A percentile compares a stretch with the other conserved stretches of the same genome.
phyloP scores from a whole-genome alignment of 2,797 vertebrate species.

The Sebastes diaconus region DNA sequence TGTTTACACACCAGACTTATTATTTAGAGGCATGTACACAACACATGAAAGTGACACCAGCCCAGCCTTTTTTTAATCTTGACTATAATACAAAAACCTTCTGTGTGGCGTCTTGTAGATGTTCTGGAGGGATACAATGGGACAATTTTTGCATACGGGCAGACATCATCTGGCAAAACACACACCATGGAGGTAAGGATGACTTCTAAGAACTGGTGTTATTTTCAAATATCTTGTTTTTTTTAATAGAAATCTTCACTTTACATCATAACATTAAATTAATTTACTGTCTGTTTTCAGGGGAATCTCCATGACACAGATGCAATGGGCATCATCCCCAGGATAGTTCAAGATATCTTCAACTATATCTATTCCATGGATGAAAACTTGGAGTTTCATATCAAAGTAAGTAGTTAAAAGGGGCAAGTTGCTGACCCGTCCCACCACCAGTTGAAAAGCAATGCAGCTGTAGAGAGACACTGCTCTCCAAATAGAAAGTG shows the following conservation, averaged over 20 bases:
- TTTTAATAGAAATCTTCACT: neutral
- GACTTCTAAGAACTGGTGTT: fast-evolving
- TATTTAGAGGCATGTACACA: neutral
- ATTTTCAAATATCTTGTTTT: neutral
- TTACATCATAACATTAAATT: neutral
- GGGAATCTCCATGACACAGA: slow-evolving; percentile 96
- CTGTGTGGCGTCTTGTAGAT: slow-evolving; percentile 79
- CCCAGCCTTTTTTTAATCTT: neutral
- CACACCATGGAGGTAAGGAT: slow-evolving; percentile 97
- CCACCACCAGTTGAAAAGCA: neutral
- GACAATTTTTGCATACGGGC: slow-evolving; percentile 99
- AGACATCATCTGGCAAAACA: slow-evolving; percentile 98
- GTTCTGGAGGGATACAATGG: slow-evolving; percentile 99
- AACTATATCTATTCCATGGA: slow-evolving; percentile 99
- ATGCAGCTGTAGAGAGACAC: neutral
- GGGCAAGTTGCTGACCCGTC: neutral
- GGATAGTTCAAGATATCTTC: slow-evolving; percentile 99
- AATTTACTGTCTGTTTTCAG: slow-evolving; percentile 68
- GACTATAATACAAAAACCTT: neutral
- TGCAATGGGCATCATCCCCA: slow-evolving; percentile 97
- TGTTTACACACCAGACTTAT: neutral
- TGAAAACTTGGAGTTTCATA: slow-evolving; percentile 99
- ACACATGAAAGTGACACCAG: neutral
- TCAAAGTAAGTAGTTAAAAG: slow-evolving; percentile 83
- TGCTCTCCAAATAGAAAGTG: neutral